These are phyloP conservation scores for Panthera uncia DNA, from an alignment of 2,113 vertebrate species.

Conservation along the genomic window DNA sequence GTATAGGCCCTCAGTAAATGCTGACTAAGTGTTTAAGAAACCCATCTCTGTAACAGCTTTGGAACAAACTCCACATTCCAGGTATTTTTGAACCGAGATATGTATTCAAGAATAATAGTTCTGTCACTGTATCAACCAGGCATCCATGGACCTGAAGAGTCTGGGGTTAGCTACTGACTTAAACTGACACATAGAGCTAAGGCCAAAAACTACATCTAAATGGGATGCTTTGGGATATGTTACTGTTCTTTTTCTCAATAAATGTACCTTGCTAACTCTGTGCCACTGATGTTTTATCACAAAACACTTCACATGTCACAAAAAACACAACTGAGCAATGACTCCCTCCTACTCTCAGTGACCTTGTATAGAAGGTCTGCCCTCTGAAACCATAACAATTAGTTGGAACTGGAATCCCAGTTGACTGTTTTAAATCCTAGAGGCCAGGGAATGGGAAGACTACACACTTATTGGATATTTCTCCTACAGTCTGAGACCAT, in stretches of 20 bases:
- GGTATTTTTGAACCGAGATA: not conserved
- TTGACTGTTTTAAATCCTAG: constrained; percentile 37
- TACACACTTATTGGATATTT: not conserved
- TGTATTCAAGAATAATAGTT: not conserved
- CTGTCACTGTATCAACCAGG: not conserved
- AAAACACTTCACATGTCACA: constrained; percentile 29
- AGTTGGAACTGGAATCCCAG: constrained; percentile 20
- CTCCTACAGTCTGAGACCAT: not conserved
- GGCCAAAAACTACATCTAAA: not conserved
- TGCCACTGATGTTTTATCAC: not conserved
- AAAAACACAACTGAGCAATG: not conserved
- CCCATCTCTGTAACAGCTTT: not conserved
- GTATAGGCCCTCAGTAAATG: not conserved
- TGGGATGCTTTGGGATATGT: not conserved
- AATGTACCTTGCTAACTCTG: not conserved
- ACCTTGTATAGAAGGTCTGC: not conserved
- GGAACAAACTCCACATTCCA: not conserved
- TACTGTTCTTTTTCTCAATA: not conserved
- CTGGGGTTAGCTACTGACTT: not conserved
- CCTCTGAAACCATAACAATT: constrained; percentile 32
- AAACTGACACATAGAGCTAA: not conserved
- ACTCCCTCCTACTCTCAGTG: not conserved
- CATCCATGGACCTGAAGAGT: not conserved
- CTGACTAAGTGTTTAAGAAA: not conserved
- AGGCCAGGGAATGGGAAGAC: not conserved